A percentile compares a stretch with the other conserved stretches of the same genome.
Conservation (phyloP, 1,140 invertebrate species). For the Globodera rostochiensis region DNA sequence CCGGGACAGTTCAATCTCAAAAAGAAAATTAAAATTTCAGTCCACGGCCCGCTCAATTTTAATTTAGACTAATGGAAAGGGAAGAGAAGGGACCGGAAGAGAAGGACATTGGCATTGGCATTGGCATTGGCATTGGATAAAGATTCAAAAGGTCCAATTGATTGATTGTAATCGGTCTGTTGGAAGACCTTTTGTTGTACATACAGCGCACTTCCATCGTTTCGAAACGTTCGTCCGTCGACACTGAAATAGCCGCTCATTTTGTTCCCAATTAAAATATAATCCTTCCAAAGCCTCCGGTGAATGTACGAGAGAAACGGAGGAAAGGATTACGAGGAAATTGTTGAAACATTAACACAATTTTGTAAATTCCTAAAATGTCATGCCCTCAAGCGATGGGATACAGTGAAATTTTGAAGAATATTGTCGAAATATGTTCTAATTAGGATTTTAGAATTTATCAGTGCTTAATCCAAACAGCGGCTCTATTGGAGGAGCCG, state of each 20-base stretch:
- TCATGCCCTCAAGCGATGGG: too few species aligned
- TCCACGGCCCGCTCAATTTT: too few species aligned
- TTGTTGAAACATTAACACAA: not conserved
- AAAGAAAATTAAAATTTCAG: not conserved
- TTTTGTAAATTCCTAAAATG: not conserved
- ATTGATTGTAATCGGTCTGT: too few species aligned
- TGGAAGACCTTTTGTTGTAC: too few species aligned
- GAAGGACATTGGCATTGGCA: not conserved
- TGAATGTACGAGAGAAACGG: not conserved
- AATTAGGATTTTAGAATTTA: too few species aligned
- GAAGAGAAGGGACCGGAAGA: too few species aligned
- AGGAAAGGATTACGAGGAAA: not conserved
- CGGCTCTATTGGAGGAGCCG: too few species aligned
- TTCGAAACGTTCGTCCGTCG: not conserved
- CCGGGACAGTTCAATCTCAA: not conserved
- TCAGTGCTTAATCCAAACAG: too few species aligned
- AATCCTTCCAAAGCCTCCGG: not conserved
- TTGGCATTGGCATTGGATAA: not conserved
- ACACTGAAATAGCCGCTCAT: not conserved
- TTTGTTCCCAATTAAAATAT: slow-evolving; percentile 1
- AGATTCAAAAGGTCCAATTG: not conserved
- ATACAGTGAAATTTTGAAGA: too few species aligned
- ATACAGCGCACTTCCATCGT: not conserved
- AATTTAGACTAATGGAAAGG: too few species aligned
- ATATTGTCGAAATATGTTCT: too few species aligned